A percentile compares a stretch with the other conserved stretches of the same genome.
These are phyloP conservation scores for Microcebus tavaratra DNA, from an alignment of 2,113 vertebrate genomes.

Conservation along the genomic window DNA sequence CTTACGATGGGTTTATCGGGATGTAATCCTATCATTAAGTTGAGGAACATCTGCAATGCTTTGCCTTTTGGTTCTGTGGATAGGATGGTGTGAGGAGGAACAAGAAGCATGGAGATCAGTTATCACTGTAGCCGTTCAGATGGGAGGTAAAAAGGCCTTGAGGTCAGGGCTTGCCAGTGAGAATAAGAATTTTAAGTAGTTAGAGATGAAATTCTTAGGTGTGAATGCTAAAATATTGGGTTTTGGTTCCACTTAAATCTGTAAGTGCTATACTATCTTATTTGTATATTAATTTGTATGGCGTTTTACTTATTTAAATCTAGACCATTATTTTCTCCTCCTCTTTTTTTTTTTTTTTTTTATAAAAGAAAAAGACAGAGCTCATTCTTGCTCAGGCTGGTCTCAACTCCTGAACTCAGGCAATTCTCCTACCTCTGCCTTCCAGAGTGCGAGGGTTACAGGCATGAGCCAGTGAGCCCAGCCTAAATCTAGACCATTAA, in stretches of 20 bases:
- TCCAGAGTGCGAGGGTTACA: too few species aligned
- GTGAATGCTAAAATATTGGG: not conserved
- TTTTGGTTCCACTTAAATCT: not conserved
- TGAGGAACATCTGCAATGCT: not conserved
- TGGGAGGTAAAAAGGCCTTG: not conserved
- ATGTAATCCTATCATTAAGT: not conserved
- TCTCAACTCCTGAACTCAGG: too few species aligned
- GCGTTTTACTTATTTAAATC: conserved; percentile 19
- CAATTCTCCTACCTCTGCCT: too few species aligned
- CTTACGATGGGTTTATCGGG: not conserved
- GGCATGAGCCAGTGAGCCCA: too few species aligned
- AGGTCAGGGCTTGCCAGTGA: not conserved
- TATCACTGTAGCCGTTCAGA: not conserved
- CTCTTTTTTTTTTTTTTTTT: too few species aligned
- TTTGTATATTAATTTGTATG: not conserved
- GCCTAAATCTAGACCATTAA: conserved; percentile 2
- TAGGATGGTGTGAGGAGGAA: not conserved
- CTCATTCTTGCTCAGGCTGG: too few species aligned
- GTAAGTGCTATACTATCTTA: not conserved
- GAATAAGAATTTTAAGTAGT: not conserved
- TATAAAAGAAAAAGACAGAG: too few species aligned
- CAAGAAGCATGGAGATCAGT: not conserved
- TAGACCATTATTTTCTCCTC: not conserved
- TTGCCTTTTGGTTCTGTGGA: not conserved
- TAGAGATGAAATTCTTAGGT: not conserved